Evolutionary conservation across 2,113 vertebrate genomes (phyloP).

Genomic region (Hyla sarda): DNA sequence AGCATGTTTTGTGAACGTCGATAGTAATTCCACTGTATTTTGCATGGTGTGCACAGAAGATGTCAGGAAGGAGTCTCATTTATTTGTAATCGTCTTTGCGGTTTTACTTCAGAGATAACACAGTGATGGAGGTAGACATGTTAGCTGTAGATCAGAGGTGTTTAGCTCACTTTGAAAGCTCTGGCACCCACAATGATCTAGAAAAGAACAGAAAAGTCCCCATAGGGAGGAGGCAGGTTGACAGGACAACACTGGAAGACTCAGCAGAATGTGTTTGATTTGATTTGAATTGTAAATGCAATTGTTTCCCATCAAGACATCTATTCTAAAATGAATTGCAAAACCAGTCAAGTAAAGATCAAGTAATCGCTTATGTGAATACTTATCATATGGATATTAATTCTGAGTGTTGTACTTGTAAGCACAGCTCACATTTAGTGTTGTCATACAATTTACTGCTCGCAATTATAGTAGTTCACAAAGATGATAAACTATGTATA

Average conservation of each 20-base stretch:
- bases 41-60: slow-evolving; percentile 46
- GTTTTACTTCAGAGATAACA: slow-evolving; percentile 52
- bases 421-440: not conserved
- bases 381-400: slow-evolving; percentile 42
- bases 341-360: slow-evolving; percentile 54
- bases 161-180: slow-evolving; percentile 59
- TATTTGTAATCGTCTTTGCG: slow-evolving; percentile 54
- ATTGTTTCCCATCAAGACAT: slow-evolving; percentile 58
- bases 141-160: slow-evolving; percentile 58
- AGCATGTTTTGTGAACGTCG: not conserved
- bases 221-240: slow-evolving; percentile 55
- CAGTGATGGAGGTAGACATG: slow-evolving; percentile 49
- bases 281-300: slow-evolving; percentile 59
- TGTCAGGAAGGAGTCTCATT: slow-evolving; percentile 38
- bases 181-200: slow-evolving; percentile 56
- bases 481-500: not conserved
- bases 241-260: slow-evolving; percentile 55
- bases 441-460: not conserved
- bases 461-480: not conserved
- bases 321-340: slow-evolving; percentile 51
- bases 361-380: slow-evolving; percentile 54
- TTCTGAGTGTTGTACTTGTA: slow-evolving; percentile 32
- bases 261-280: slow-evolving; percentile 59
- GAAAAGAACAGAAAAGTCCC: slow-evolving; percentile 57
- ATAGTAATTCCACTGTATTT: slow-evolving; percentile 16